Percentiles rank a stretch among this genome's conserved stretches.
Conservation (phyloP, 2,797 vertebrate genomes). For the Alosa sapidissima region DNA sequence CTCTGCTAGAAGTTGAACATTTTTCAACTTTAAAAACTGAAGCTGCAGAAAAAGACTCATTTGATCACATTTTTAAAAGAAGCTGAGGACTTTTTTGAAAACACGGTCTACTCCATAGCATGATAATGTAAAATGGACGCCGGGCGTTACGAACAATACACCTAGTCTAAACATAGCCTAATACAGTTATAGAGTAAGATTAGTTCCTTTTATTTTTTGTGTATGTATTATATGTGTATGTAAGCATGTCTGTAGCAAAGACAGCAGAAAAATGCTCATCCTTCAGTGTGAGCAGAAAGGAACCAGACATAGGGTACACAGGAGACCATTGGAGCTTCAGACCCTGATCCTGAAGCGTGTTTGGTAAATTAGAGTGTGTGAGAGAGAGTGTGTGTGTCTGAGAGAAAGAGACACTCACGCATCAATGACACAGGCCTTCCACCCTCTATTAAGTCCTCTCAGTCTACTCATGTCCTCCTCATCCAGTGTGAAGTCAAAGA, state of each 20-base stretch:
- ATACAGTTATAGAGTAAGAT: not conserved
- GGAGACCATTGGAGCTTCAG: not conserved
- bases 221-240: not conserved
- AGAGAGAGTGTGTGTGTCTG: not conserved
- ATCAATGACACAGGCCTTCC: conserved; percentile 57
- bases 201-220: not conserved
- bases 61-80: too few species aligned
- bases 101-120: too few species aligned
- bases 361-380: too few species aligned
- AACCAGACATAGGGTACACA: not conserved
- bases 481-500: conserved; percentile 71
- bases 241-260: not conserved
- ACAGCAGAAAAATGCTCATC: not conserved
- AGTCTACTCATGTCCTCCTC: conserved; percentile 69
- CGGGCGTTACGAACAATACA: too few species aligned
- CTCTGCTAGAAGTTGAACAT: too few species aligned
- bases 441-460: conserved; percentile 68
- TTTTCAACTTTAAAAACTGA: too few species aligned
- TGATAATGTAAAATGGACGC: too few species aligned
- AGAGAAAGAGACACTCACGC: conserved; percentile 57
- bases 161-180: too few species aligned
- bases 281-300: not conserved
- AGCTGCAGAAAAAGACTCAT: too few species aligned
- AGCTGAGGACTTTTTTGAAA: too few species aligned
- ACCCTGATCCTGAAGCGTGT: too few species aligned